Conservation (phyloP, 2,797 vertebrate genomes). For the Hybognathus amarus region DNA sequence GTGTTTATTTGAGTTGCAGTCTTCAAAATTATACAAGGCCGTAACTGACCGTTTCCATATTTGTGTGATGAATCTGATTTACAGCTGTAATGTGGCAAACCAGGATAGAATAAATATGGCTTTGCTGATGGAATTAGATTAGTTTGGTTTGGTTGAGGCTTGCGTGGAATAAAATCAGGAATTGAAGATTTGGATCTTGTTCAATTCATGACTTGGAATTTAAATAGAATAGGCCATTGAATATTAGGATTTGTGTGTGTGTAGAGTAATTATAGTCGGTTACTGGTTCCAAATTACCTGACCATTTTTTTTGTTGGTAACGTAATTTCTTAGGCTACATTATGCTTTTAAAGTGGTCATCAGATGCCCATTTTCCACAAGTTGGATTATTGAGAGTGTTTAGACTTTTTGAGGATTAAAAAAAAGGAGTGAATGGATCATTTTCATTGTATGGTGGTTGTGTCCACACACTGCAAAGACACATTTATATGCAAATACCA, state of each 20-base stretch:
- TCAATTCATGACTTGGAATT: not conserved
- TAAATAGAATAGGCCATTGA: not conserved
- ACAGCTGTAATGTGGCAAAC: conserved; percentile 57
- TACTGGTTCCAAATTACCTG: not conserved
- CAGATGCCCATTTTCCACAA: too few species aligned
- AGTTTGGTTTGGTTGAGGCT: not conserved
- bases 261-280: too few species aligned
- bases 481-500: too few species aligned
- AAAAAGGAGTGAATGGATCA: too few species aligned
- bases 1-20: conserved; percentile 69
- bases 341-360: not conserved
- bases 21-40: conserved; percentile 67
- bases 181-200: not conserved
- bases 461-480: too few species aligned
- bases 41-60: conserved; percentile 74
- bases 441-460: too few species aligned
- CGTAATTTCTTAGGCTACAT: not conserved
- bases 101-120: conserved; percentile 66
- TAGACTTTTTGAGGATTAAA: too few species aligned
- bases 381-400: too few species aligned
- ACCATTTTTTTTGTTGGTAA: not conserved
- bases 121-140: conserved; percentile 63
- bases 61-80: conserved; percentile 67
- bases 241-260: too few species aligned
- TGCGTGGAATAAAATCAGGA: not conserved